phyloP scores from a whole-genome alignment of 2,797 vertebrate species.

The Buphagus erythrorhynchus region DNA sequence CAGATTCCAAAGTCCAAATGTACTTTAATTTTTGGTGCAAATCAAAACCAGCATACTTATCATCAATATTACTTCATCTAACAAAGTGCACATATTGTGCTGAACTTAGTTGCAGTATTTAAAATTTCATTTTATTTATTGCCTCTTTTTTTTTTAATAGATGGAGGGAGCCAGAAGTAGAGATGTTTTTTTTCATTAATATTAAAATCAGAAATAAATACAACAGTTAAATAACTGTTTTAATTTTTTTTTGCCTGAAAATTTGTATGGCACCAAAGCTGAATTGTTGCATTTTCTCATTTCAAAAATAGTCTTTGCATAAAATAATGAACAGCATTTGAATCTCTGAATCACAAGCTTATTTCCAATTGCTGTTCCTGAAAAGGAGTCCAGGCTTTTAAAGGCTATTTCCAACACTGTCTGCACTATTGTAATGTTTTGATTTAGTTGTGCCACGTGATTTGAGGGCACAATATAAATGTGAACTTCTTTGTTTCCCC shows the following conservation, averaged over 20 bases:
- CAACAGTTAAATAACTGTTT: not conserved
- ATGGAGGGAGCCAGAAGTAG: not conserved
- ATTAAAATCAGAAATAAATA: not conserved
- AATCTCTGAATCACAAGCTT: slow-evolving; percentile 16
- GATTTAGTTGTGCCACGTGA: slow-evolving; percentile 13
- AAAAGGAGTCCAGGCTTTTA: slow-evolving; percentile 12
- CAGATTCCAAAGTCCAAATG: not conserved
- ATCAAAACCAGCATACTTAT: not conserved
- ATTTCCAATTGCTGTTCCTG: slow-evolving; percentile 3
- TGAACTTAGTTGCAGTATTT: not conserved
- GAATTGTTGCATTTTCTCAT: not conserved
- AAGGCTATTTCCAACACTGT: not conserved
- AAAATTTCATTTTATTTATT: not conserved
- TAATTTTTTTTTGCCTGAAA: not conserved
- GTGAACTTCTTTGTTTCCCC: slow-evolving; percentile 59
- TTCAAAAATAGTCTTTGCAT: slow-evolving; percentile 6
- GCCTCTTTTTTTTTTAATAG: not conserved
- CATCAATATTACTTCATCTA: not conserved
- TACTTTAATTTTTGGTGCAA: not conserved
- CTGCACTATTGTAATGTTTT: not conserved
- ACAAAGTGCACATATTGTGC: not conserved
- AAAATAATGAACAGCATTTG: slow-evolving; percentile 19
- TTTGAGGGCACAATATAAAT: slow-evolving; percentile 56
- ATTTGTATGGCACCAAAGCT: not conserved
- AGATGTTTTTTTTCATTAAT: not conserved